phyloP scores from a whole-genome alignment of 2,113 vertebrate genomes.

The Pantherophis guttatus region DNA sequence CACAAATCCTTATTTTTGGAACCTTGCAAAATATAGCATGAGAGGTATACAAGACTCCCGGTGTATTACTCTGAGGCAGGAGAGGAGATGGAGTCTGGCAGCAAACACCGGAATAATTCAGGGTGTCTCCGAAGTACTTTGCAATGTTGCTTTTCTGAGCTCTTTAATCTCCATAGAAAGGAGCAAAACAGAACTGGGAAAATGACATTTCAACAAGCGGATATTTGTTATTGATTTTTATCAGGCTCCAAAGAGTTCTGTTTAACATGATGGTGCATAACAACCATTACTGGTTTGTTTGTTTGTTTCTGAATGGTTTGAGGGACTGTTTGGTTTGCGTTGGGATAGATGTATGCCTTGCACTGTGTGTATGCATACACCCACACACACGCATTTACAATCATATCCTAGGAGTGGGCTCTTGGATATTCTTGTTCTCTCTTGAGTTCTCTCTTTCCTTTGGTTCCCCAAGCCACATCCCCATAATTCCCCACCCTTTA shows the following conservation, averaged over 20 bases:
- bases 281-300: conserved; percentile 39
- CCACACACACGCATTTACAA: neutral
- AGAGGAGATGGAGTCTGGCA: conserved; percentile 56
- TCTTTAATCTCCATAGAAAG: conserved; percentile 66
- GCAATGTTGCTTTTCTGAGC: conserved; percentile 59
- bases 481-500: neutral
- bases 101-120: conserved; percentile 45
- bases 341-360: too few relatives aligned
- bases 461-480: neutral
- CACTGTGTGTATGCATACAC: neutral
- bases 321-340: neutral
- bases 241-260: conserved; percentile 49
- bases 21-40: conserved; percentile 84
- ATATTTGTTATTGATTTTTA: conserved; percentile 62
- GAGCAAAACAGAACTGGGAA: conserved; percentile 51
- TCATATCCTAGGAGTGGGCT: neutral
- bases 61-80: conserved; percentile 52
- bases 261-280: conserved; percentile 57
- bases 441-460: too few relatives aligned
- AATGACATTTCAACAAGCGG: conserved; percentile 41
- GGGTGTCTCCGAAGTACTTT: conserved; percentile 46
- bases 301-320: neutral
- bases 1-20: conserved; percentile 76
- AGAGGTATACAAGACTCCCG: conserved; percentile 69
- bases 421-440: neutral